phyloP scores from a whole-genome alignment of 2,888 invertebrate genomes.

The Luperina nickerlii region DNA sequence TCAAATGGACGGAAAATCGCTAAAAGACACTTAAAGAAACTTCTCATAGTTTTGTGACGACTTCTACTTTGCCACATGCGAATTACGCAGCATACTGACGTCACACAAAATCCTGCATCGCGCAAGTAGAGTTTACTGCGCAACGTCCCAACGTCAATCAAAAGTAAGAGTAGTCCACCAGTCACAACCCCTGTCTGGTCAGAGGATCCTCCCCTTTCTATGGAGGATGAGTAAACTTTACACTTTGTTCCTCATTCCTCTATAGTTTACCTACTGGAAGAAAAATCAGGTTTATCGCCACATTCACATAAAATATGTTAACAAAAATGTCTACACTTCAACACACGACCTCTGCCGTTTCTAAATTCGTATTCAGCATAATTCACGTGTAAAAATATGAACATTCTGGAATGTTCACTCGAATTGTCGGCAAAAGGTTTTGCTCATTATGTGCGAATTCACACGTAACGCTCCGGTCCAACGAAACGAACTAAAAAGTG shows the following conservation, averaged over 20 bases:
- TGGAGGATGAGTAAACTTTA: too few species aligned
- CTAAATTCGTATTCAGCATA: constrained; percentile 55
- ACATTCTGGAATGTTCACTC: constrained; percentile 58
- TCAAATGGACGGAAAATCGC: too few species aligned
- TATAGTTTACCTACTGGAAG: neutral
- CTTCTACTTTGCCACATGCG: too few species aligned
- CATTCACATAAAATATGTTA: constrained; percentile 17
- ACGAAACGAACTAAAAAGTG: constrained; percentile 51
- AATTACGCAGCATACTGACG: too few species aligned
- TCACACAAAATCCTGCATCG: too few species aligned
- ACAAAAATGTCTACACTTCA: constrained; percentile 37
- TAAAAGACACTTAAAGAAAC: neutral
- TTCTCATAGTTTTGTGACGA: too few species aligned
- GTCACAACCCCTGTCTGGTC: too few species aligned
- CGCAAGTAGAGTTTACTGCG: too few species aligned
- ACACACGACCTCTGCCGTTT: constrained; percentile 47
- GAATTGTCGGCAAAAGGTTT: constrained; percentile 64
- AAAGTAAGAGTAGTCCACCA: too few species aligned
- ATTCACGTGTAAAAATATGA: constrained; percentile 65
- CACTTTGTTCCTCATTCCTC: too few species aligned
- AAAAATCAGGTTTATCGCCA: neutral
- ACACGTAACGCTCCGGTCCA: constrained; percentile 46
- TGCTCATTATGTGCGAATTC: constrained; percentile 65
- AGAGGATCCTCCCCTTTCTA: too few species aligned
- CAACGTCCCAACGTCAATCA: too few species aligned